Conservation (phyloP, 2,113 vertebrate genomes). For the Cryptotis parvus region DNA sequence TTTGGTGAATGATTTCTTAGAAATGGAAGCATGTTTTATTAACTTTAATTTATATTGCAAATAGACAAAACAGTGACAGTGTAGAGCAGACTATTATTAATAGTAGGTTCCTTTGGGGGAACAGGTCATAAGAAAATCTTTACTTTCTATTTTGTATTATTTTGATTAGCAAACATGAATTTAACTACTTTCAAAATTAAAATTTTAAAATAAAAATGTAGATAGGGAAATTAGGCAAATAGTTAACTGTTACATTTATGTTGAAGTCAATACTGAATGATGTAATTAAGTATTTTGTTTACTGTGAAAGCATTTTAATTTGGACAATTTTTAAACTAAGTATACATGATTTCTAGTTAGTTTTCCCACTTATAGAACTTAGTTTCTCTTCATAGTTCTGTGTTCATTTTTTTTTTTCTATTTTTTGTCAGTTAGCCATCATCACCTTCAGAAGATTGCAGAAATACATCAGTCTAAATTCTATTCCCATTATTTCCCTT, state of each 20-base stretch:
- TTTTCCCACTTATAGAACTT: background rate
- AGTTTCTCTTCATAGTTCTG: constrained; percentile 12
- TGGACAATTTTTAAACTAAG: background rate
- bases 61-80: background rate
- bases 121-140: background rate
- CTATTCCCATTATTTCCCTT: background rate
- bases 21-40: background rate
- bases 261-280: background rate
- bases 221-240: background rate
- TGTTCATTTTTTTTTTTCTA: background rate
- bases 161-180: background rate
- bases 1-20: constrained; percentile 47
- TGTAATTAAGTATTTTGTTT: constrained; percentile 13
- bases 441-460: background rate
- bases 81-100: background rate
- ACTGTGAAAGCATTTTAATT: background rate
- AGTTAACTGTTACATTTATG: background rate
- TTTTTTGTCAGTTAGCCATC: background rate
- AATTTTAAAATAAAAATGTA: background rate
- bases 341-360: background rate
- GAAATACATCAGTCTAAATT: too few relatives aligned
- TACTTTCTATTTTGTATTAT: constrained; percentile 2
- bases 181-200: background rate
- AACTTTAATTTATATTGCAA: background rate
- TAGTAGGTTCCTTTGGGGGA: background rate